phyloP scores from a whole-genome alignment of 2,888 invertebrate species.

The Temnothorax ravouxi region DNA sequence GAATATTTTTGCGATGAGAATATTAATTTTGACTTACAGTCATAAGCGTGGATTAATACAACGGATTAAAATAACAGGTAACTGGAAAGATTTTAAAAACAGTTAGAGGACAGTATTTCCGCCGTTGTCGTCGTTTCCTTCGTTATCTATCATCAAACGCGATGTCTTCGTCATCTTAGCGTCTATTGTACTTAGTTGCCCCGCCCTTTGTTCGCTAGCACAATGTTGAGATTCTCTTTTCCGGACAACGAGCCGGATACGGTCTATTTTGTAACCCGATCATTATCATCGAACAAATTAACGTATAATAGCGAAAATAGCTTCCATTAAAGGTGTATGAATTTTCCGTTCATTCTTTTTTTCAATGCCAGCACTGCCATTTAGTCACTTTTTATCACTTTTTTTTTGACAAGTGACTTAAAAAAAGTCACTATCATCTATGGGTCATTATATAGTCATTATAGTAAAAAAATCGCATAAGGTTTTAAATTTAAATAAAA shows the following conservation, averaged over 20 bases:
- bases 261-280: slow-evolving; percentile 34
- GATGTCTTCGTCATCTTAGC: slow-evolving; percentile 55
- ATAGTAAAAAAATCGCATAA: no score
- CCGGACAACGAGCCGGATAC: slow-evolving; percentile 49
- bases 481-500: no score
- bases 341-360: slow-evolving; percentile 26
- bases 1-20: background rate
- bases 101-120: slow-evolving; percentile 45
- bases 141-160: slow-evolving; percentile 49
- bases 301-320: slow-evolving; percentile 33
- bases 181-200: slow-evolving; percentile 30
- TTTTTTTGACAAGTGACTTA: no score
- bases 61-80: background rate
- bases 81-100: slow-evolving; percentile 22
- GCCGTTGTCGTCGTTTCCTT: slow-evolving; percentile 47
- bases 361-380: background rate
- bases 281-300: slow-evolving; percentile 17
- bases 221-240: slow-evolving; percentile 63
- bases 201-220: slow-evolving; percentile 54
- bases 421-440: no score
- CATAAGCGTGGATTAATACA: background rate
- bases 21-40: slow-evolving; percentile 11
- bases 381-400: no score
- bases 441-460: no score
- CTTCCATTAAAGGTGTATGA: background rate